phyloP scores from a whole-genome alignment of 2,113 vertebrate species.

The Neopipo cinnamomea region DNA sequence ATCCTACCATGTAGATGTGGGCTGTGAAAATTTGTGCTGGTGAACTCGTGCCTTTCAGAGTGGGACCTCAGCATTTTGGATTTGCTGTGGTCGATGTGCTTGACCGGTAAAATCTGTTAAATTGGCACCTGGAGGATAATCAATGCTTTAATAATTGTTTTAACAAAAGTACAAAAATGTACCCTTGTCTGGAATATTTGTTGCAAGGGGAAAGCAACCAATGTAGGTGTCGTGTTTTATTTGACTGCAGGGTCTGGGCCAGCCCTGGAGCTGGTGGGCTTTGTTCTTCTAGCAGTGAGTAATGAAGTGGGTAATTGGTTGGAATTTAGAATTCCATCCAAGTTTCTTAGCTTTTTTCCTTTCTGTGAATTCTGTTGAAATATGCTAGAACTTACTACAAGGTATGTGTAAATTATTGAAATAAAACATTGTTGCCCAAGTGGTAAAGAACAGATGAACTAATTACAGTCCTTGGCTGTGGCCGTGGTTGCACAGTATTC shows the following conservation, averaged over 20 bases:
- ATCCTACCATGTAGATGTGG: rapidly evolving
- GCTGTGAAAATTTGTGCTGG: not conserved
- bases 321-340: not conserved
- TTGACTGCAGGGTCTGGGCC: not conserved
- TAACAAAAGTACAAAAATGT: not conserved
- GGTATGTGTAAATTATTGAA: not conserved
- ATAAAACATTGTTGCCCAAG: not conserved
- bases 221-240: not conserved
- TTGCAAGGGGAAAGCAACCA: not conserved
- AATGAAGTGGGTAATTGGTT: not conserved
- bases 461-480: not conserved
- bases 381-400: not conserved
- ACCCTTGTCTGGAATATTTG: not conserved
- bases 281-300: not conserved
- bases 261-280: not conserved
- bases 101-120: not conserved
- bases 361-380: not conserved
- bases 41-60: not conserved
- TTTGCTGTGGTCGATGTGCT: not conserved
- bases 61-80: not conserved
- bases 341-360: not conserved
- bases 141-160: not conserved
- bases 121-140: not conserved
- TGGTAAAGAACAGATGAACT: not conserved
- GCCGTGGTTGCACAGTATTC: not conserved